These are phyloP conservation scores for Rhynchopsitta pachyrhyncha DNA, from an alignment of 2,113 vertebrate species.

Conservation along the genomic window DNA sequence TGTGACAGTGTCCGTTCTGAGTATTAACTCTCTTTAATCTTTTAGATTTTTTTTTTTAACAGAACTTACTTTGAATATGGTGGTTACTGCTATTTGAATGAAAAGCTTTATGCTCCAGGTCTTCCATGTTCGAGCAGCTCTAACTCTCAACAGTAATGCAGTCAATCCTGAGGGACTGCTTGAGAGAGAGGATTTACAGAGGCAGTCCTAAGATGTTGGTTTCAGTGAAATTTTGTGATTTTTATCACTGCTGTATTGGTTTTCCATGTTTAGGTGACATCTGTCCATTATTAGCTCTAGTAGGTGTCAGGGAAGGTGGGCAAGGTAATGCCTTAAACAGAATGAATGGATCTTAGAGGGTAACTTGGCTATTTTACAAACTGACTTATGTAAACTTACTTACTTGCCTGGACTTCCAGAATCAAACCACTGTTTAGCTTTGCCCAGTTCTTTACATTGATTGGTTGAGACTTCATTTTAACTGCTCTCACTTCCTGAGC, in stretches of 20 bases:
- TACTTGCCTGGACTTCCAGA: not conserved
- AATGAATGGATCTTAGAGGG: not conserved
- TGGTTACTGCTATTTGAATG: not conserved
- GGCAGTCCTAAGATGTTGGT: not conserved
- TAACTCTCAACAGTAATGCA: not conserved
- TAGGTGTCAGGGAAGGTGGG: not conserved
- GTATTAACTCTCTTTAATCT: not conserved
- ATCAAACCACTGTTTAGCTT: not conserved
- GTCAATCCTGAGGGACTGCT: not conserved
- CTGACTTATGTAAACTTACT: not conserved
- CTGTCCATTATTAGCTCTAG: not conserved
- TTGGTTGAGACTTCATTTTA: not conserved
- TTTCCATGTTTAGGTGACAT: not conserved
- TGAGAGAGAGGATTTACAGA: not conserved
- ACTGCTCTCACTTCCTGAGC: not conserved
- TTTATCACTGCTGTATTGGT: not conserved
- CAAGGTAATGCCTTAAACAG: not conserved
- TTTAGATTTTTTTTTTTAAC: not conserved
- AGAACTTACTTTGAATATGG: not conserved
- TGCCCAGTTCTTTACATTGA: not conserved
- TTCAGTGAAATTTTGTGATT: not conserved
- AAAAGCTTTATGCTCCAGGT: not conserved
- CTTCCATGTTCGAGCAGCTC: not conserved
- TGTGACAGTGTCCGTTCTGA: not conserved
- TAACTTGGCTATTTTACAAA: not conserved